Conservation (phyloP, 2,797 vertebrate genomes). For the Emydoidea blandingii region DNA sequence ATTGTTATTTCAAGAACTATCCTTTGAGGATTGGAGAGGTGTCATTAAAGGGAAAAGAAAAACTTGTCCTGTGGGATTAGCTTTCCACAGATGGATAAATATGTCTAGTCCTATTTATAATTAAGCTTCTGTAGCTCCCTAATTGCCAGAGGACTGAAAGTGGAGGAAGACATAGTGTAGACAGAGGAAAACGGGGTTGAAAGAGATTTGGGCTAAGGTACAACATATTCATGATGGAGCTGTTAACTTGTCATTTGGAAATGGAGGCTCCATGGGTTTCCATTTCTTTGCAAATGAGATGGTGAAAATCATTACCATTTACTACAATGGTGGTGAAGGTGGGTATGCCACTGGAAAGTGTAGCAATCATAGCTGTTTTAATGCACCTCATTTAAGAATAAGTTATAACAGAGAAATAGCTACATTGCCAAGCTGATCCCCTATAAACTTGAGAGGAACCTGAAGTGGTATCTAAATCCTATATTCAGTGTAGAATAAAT, state of each 20-base stretch:
- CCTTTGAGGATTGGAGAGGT: not conserved
- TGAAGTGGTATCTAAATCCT: not conserved
- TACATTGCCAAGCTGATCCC: not conserved
- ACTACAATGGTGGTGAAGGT: not conserved
- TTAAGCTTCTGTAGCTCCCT: not conserved
- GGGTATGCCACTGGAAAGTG: not conserved
- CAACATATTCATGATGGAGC: not conserved
- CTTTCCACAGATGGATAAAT: not conserved
- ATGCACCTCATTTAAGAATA: not conserved
- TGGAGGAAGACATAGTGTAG: not conserved
- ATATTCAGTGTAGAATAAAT: not conserved
- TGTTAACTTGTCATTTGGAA: constrained; percentile 8
- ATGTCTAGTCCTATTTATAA: not conserved
- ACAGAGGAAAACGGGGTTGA: not conserved
- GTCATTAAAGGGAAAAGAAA: not conserved
- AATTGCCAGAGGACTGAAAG: not conserved
- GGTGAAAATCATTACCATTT: not conserved
- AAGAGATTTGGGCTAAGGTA: not conserved
- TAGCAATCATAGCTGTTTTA: not conserved
- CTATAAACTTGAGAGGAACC: not conserved
- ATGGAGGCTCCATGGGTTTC: not conserved
- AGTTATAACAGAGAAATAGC: not conserved
- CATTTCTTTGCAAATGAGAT: not conserved
- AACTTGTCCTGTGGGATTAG: not conserved
- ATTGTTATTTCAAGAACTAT: not conserved